phyloP scores from a whole-genome alignment of 1,140 invertebrate genomes.

The Zaprionus camerounensis region DNA sequence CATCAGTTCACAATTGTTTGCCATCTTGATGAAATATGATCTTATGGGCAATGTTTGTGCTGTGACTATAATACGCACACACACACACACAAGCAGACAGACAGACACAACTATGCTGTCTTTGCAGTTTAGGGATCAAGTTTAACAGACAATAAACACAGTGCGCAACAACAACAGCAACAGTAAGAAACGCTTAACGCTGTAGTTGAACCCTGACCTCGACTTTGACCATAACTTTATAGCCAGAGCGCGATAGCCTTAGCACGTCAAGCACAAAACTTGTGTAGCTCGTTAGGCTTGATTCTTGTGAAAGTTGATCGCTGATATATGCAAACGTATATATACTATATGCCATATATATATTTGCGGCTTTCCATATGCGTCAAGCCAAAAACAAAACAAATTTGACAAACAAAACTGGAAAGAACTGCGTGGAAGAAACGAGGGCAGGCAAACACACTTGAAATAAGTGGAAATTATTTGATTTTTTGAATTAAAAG shows the following conservation, averaged over 20 bases:
- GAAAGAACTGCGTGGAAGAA: background rate
- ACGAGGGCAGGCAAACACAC: conserved; percentile 7
- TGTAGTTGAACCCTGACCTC: conserved; percentile 69
- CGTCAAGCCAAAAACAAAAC: conserved; percentile 37
- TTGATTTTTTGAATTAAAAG: background rate
- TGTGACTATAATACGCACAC: background rate
- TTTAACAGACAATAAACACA: conserved; percentile 62
- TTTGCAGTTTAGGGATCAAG: conserved; percentile 64
- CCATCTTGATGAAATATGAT: conserved; percentile 67
- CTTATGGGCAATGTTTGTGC: conserved; percentile 56
- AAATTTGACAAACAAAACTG: conserved; percentile 31
- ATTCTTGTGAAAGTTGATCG: conserved; percentile 73
- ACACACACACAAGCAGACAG: background rate
- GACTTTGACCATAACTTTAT: conserved; percentile 39
- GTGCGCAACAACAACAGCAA: conserved; percentile 39
- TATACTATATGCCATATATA: background rate
- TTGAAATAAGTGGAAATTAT: background rate
- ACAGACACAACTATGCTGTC: conserved; percentile 19
- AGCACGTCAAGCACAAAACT: conserved; percentile 24
- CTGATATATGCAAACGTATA: conserved; percentile 3
- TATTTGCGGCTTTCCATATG: conserved; percentile 31
- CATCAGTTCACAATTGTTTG: conserved; percentile 65
- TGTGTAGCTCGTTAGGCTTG: conserved; percentile 55
- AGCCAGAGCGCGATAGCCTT: background rate
- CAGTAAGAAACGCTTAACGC: conserved; percentile 49